phyloP scores from a whole-genome alignment of 2,888 invertebrate genomes.

The Orchesella flavescens region DNA sequence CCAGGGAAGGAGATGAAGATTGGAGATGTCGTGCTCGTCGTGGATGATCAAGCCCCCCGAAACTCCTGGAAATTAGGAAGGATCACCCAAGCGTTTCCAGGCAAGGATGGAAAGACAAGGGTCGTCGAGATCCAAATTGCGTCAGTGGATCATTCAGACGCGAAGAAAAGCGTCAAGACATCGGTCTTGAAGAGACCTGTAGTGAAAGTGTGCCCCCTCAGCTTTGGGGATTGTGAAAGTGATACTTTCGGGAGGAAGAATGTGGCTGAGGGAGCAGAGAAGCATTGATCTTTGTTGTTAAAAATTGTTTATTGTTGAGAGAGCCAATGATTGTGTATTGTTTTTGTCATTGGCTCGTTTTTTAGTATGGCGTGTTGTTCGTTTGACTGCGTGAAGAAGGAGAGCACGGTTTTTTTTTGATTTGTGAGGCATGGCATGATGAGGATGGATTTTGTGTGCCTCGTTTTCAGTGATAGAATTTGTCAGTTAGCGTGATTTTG shows the following conservation, averaged over 20 bases:
- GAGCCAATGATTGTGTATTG: no score
- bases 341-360: no score
- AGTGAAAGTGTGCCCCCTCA: constrained; percentile 18
- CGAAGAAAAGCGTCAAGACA: neutral
- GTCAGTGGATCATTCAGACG: neutral
- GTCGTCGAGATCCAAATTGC: constrained; percentile 17
- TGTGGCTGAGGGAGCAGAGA: constrained; percentile 18
- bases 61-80: constrained; percentile 31
- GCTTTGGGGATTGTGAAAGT: neutral
- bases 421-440: no score
- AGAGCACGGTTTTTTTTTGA: no score
- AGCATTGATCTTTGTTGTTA: no score
- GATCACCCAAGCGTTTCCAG: neutral
- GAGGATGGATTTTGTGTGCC: no score
- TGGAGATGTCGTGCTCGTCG: constrained; percentile 48
- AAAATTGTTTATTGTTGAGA: no score
- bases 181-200: constrained; percentile 3
- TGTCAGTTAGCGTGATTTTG: no score
- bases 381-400: no score
- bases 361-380: no score
- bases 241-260: constrained; percentile 18
- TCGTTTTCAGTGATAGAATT: no score
- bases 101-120: constrained; percentile 13
- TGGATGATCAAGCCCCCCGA: constrained; percentile 25
- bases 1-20: constrained; percentile 18